These are phyloP conservation scores for Trachops cirrhosus DNA, from an alignment of 2,797 vertebrate species.

Conservation along the genomic window DNA sequence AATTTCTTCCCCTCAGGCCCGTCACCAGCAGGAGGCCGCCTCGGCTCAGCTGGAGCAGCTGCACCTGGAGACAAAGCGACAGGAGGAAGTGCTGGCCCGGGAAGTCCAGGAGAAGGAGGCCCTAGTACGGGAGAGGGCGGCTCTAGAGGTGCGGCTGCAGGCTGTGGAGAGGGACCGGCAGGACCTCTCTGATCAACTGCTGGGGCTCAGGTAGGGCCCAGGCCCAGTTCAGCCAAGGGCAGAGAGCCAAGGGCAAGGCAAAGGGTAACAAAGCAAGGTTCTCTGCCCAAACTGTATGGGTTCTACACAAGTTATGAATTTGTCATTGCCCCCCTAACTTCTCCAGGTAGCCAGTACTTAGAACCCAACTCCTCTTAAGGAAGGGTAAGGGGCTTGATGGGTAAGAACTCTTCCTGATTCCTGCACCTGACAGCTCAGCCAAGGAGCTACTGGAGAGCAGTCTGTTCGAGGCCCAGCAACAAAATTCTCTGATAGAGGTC, in stretches of 20 bases:
- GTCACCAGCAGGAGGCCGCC: constrained; percentile 60
- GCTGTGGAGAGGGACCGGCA: constrained; percentile 76
- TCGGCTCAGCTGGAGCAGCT: constrained; percentile 79
- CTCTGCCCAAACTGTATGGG: background rate
- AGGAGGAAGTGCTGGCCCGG: constrained; percentile 66
- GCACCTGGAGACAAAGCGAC: constrained; percentile 71
- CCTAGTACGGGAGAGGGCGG: constrained; percentile 81
- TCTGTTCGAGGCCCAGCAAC: constrained; percentile 84
- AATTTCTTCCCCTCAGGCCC: constrained; percentile 60
- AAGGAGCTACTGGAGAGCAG: constrained; percentile 84
- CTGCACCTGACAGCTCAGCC: constrained; percentile 73
- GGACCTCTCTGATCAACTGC: constrained; percentile 81
- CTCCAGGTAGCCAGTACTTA: background rate
- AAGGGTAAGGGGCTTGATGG: background rate
- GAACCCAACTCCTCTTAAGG: background rate
- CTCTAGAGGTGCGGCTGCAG: constrained; percentile 81
- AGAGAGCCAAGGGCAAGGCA: background rate
- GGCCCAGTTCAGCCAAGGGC: background rate
- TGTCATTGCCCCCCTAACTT: background rate
- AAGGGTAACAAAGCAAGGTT: background rate
- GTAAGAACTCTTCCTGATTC: constrained; percentile 33
- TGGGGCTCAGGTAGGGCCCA: constrained; percentile 84
- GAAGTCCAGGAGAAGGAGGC: constrained; percentile 81
- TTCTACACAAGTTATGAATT: background rate
- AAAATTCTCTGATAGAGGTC: constrained; percentile 83